Evolutionary conservation across 2,797 vertebrate species (phyloP).

Genomic region (Taenioides sp.): DNA sequence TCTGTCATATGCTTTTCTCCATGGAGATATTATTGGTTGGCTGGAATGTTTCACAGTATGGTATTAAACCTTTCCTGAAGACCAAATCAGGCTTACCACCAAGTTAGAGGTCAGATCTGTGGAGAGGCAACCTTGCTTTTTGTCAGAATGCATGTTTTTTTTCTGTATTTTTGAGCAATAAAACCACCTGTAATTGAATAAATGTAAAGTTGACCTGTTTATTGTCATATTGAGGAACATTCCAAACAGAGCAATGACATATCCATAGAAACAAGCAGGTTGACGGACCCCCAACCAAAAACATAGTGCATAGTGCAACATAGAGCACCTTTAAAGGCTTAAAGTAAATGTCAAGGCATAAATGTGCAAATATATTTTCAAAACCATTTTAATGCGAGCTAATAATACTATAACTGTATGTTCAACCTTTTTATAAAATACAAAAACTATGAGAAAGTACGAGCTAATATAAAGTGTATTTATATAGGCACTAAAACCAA

Average conservation of each 20-base stretch:
- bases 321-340: background rate
- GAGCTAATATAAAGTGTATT: background rate
- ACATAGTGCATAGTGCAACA: no score
- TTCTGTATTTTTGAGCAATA: no score
- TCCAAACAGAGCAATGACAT: background rate
- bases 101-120: no score
- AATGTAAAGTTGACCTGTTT: no score
- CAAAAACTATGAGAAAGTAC: background rate
- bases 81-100: no score
- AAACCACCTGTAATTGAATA: no score
- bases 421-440: background rate
- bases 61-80: no score
- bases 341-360: background rate
- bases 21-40: background rate
- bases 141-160: no score
- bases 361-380: background rate
- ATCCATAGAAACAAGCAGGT: background rate
- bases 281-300: background rate
- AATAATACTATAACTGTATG: background rate
- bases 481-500: constrained; percentile 1
- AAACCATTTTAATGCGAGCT: background rate
- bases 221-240: no score
- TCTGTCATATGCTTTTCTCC: no score
- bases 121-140: no score
- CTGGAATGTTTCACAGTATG: no score